Percentiles rank a stretch among this genome's conserved stretches.
phyloP scores from a whole-genome alignment of 2,888 invertebrate genomes.

The Apodemia duryi region DNA sequence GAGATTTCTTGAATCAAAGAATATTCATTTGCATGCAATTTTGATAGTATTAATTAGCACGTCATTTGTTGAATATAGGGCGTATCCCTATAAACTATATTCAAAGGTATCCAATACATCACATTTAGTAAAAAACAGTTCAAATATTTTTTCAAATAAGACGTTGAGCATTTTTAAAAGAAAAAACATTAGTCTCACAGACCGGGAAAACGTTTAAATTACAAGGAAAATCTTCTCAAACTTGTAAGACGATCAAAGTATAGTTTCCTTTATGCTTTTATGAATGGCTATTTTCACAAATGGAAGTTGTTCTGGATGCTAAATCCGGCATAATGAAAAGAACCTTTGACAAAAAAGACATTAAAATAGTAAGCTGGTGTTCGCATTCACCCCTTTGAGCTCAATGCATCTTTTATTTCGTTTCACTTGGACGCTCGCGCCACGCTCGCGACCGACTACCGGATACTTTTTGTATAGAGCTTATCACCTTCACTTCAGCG shows the following conservation, averaged over 20 bases:
- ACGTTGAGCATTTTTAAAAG: not conserved
- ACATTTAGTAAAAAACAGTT: too few species aligned
- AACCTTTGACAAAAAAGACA: slow-evolving; percentile 28
- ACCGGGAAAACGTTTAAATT: not conserved
- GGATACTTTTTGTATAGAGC: slow-evolving; percentile 27
- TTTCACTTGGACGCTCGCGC: slow-evolving; percentile 23
- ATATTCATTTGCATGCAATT: too few species aligned
- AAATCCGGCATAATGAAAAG: slow-evolving; percentile 12
- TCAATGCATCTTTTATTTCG: slow-evolving; percentile 33
- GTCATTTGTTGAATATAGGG: too few species aligned
- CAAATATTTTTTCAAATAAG: too few species aligned
- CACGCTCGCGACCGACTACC: slow-evolving; percentile 23
- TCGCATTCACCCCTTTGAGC: slow-evolving; percentile 29
- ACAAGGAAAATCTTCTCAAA: not conserved
- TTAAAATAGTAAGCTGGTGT: slow-evolving; percentile 27
- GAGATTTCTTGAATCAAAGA: too few species aligned
- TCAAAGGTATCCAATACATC: too few species aligned
- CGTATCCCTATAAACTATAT: too few species aligned
- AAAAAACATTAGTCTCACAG: not conserved
- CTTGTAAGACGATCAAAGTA: slow-evolving; percentile 1
- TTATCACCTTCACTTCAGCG: slow-evolving; percentile 20
- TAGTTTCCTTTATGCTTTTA: slow-evolving; percentile 2
- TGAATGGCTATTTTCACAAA: not conserved
- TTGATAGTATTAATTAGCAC: too few species aligned
- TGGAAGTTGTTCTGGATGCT: not conserved